Evolutionary conservation across 2,888 invertebrate species (phyloP).

Genomic region (Idaea biselata): DNA sequence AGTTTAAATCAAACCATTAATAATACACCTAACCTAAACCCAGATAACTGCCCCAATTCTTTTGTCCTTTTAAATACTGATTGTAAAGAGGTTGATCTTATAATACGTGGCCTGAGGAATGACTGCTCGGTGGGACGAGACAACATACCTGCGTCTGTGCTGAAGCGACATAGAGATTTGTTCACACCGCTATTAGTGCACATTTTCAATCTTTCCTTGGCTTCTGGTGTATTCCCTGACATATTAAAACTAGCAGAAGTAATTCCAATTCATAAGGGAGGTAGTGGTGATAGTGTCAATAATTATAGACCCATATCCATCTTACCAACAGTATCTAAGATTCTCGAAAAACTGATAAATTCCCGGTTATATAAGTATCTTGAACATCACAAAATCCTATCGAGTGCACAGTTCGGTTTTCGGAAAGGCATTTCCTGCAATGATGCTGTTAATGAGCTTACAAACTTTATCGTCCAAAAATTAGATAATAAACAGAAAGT

Average conservation of each 20-base stretch:
- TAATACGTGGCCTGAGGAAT: no score
- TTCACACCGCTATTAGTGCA: neutral
- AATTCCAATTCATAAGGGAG: conserved; percentile 5
- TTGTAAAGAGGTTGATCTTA: no score
- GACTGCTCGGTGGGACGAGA: conserved; percentile 1
- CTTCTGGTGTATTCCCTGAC: neutral
- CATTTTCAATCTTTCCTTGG: neutral
- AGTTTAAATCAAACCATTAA: neutral
- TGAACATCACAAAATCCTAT: conserved; percentile 5
- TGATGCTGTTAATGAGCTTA: conserved; percentile 10
- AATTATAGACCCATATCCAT: conserved; percentile 2
- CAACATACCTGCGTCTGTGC: conserved; percentile 6
- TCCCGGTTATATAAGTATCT: conserved; percentile 8
- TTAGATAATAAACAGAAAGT: conserved; percentile 3
- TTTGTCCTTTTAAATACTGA: no score
- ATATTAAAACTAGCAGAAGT: conserved; percentile 1
- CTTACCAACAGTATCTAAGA: conserved; percentile 8
- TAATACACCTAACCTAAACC: no score
- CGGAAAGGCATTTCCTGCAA: conserved; percentile 5
- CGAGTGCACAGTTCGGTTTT: conserved; percentile 10
- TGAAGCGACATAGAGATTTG: conserved; percentile 1
- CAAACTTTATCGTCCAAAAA: conserved; percentile 1
- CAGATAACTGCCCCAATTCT: no score
- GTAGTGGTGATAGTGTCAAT: neutral
- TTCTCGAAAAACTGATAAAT: conserved; percentile 6